Evolutionary conservation across 92 coral and sea anemone species (phyloP).

Genomic region (Palythoa grandiflora): DNA sequence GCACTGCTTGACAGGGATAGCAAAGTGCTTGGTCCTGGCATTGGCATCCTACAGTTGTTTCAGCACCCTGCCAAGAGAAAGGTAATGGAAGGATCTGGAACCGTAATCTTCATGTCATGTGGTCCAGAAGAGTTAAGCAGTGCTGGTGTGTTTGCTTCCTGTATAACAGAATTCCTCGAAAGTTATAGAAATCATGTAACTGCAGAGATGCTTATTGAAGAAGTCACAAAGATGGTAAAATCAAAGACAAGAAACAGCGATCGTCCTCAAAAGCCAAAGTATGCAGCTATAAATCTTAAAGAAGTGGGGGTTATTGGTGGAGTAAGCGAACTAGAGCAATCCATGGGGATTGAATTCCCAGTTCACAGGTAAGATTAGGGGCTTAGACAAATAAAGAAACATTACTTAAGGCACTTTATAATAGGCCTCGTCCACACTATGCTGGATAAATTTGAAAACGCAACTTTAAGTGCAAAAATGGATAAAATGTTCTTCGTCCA

Average conservation of each 20-base stretch:
- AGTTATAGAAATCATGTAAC: not conserved
- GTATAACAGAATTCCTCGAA: not conserved
- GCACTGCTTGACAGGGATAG: not conserved
- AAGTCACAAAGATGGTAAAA: not conserved
- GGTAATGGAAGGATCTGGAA: not conserved
- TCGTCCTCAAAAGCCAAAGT: not conserved
- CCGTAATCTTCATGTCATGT: constrained; percentile 16
- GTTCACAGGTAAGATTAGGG: not conserved
- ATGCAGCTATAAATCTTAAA: not conserved
- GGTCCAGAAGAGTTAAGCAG: not conserved
- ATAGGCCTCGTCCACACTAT: too few relatives aligned
- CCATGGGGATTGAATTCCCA: not conserved
- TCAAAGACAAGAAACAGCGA: not conserved
- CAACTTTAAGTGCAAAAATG: too few relatives aligned
- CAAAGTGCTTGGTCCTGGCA: not conserved
- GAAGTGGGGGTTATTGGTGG: constrained; percentile 5
- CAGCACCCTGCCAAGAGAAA: not conserved
- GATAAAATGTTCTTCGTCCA: too few relatives aligned
- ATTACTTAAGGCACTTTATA: too few relatives aligned
- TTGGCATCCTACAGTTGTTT: not conserved
- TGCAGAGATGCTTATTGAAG: constrained; percentile 12
- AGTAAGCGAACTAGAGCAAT: not conserved
- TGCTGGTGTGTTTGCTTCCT: not conserved
- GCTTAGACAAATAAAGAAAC: too few relatives aligned
- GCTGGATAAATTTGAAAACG: too few relatives aligned